phyloP scores from a whole-genome alignment of 2,888 invertebrate species.

The Drosophila neonasuta region DNA sequence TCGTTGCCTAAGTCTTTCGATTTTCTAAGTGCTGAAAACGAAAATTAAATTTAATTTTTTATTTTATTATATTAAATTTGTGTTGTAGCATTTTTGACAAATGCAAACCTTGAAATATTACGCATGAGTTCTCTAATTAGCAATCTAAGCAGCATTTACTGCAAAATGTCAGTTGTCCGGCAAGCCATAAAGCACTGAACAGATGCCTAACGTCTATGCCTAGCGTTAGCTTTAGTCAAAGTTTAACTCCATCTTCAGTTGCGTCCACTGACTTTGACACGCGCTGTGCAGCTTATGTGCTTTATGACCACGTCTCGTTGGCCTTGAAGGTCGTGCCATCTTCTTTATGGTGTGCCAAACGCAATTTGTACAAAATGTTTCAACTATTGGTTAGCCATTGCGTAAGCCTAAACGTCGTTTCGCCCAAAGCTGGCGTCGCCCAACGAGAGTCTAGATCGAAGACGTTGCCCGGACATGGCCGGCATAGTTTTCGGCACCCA shows the following conservation, averaged over 20 bases:
- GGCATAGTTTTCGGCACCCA: slow-evolving; percentile 51
- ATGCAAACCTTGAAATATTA: slow-evolving; percentile 57
- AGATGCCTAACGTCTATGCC: slow-evolving; percentile 22
- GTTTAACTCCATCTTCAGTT: slow-evolving; percentile 22
- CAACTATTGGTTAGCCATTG: slow-evolving; percentile 49
- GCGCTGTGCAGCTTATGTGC: slow-evolving; percentile 40
- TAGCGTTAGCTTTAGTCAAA: not conserved
- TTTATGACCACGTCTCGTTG: slow-evolving; percentile 46
- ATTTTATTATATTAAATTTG: not conserved
- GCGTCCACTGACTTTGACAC: slow-evolving; percentile 59
- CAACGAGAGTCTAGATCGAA: slow-evolving; percentile 34
- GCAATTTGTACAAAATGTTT: slow-evolving; percentile 57
- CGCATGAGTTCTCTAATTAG: slow-evolving; percentile 58
- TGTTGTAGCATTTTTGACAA: slow-evolving; percentile 18
- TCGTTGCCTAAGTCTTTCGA: slow-evolving; percentile 56
- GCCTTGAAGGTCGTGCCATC: slow-evolving; percentile 66
- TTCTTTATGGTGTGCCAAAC: slow-evolving; percentile 54
- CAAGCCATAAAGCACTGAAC: slow-evolving; percentile 46
- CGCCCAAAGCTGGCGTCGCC: slow-evolving; percentile 44
- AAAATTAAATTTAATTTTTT: slow-evolving; percentile 12
- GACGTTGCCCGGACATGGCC: slow-evolving; percentile 35
- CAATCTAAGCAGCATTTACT: slow-evolving; percentile 26
- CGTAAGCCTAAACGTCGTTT: slow-evolving; percentile 43
- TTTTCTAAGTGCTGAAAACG: slow-evolving; percentile 12
- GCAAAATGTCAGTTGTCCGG: slow-evolving; percentile 60